These are phyloP conservation scores for Oopsacas minuta DNA, from an alignment of 37 sponge, comb jelly and placozoan species.

Conservation along the genomic window DNA sequence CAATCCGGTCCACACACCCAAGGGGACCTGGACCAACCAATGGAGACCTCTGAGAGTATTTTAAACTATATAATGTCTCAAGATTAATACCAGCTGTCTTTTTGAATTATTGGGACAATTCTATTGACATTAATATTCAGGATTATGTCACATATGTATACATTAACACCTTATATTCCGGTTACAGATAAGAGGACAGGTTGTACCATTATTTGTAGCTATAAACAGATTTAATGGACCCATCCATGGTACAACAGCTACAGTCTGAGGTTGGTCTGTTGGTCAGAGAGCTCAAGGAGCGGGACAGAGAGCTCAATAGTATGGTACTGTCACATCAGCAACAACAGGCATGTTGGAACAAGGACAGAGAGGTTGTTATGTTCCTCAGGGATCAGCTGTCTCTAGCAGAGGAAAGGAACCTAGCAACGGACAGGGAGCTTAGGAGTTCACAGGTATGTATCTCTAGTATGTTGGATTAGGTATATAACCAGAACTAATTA, in stretches of 20 bases:
- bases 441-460: slow-evolving; percentile 4
- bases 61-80: background rate
- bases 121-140: too few relatives aligned
- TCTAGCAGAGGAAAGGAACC: background rate
- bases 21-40: background rate
- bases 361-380: background rate
- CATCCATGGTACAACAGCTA: background rate
- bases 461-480: background rate
- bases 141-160: too few relatives aligned
- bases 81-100: background rate
- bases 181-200: too few relatives aligned
- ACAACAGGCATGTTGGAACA: background rate
- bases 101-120: background rate
- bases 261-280: background rate
- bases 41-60: background rate
- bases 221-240: too few relatives aligned
- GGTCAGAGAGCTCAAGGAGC: slow-evolving; percentile 1
- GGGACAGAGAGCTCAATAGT: slow-evolving; percentile 4
- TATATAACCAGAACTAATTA: background rate
- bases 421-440: background rate
- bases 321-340: slow-evolving; percentile 2
- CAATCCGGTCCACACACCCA: background rate
- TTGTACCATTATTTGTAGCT: too few relatives aligned
- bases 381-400: background rate
- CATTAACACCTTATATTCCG: too few relatives aligned